phyloP scores from a whole-genome alignment of 2,113 vertebrate species.

The Brienomyrus longianalis region DNA sequence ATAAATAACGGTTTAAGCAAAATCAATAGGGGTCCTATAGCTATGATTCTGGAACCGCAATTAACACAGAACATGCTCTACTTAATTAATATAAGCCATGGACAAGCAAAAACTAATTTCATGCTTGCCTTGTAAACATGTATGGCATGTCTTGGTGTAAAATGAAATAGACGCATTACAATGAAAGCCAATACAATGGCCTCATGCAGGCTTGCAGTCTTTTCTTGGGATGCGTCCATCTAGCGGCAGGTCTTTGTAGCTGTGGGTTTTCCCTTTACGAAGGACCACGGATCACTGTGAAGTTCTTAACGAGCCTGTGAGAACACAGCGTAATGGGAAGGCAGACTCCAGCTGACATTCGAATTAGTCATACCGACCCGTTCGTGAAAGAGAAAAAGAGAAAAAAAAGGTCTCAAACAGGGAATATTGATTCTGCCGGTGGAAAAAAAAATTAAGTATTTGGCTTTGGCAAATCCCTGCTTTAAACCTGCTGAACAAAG shows the following conservation, averaged over 20 bases:
- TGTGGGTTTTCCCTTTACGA: neutral
- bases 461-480: slow-evolving; percentile 2
- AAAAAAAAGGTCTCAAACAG: neutral
- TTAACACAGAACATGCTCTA: neutral
- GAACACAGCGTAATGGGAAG: neutral
- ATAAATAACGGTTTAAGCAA: neutral
- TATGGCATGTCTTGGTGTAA: neutral
- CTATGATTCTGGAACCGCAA: neutral
- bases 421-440: slow-evolving; percentile 5
- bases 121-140: neutral
- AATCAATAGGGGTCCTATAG: neutral
- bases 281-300: neutral
- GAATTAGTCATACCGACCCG: slow-evolving; percentile 8
- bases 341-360: slow-evolving; percentile 3
- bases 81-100: neutral
- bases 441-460: slow-evolving; percentile 6
- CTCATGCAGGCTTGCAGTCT: neutral
- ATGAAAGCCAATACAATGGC: neutral
- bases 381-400: neutral
- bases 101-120: neutral
- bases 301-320: neutral
- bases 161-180: neutral
- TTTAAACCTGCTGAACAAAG: slow-evolving; percentile 7
- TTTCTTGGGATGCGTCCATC: neutral
- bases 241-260: neutral